Base-by-base conservation (phyloP, 2,888 invertebrate species). In the Drosophila koepferae region DNA sequence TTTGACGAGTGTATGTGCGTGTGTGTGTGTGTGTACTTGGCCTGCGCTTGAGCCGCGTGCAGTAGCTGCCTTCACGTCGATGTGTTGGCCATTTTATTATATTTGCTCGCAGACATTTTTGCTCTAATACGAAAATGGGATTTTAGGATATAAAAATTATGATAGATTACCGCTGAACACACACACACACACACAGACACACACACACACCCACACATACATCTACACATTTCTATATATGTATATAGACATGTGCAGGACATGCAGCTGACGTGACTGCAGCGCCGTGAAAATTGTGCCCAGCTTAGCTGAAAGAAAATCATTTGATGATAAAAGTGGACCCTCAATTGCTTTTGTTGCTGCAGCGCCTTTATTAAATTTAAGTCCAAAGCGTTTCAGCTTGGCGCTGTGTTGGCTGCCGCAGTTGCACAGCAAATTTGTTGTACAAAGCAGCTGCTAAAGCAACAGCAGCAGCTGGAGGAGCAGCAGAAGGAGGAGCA, bases 91-190 rank as follows among this genome's bases (percentile, higher is more conserved):
- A 87, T 90, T 89, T 90, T 89, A 89, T 89, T 90, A 86, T 90
- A 90, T 90, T 85, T 85, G 90, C 89, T 90, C 77, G 81, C 85
- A 90, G 89, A 88, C 91, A 90, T 91, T 86, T 88, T 90, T 86
- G 80, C 88, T 82, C 85, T 91, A 90, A 89, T 91, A 90, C 85
- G 80, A 89, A 91, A 91, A 91, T 91, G 82, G 91, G 90, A 91
- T 91, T 91, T 91, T 89, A 88, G 90, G 90, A 91, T 91, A 91
- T 91, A 91, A 91, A 91, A 91, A 91, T 91, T 91, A 91, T 91
- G 90, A 91, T 91, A 91, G 90, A 91, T 91, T 91, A 91, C 91
- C 89, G 91, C 80, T 76, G 82, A 86, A 72, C 79, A 74, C 76
- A 58, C 71, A 55, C 46, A n/a, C 44, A 49, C 49, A 59, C 23